Percentiles rank a stretch among this genome's conserved stretches.
phyloP scores from a whole-genome alignment of 2,113 vertebrate species.

The Phaethornis superciliosus region DNA sequence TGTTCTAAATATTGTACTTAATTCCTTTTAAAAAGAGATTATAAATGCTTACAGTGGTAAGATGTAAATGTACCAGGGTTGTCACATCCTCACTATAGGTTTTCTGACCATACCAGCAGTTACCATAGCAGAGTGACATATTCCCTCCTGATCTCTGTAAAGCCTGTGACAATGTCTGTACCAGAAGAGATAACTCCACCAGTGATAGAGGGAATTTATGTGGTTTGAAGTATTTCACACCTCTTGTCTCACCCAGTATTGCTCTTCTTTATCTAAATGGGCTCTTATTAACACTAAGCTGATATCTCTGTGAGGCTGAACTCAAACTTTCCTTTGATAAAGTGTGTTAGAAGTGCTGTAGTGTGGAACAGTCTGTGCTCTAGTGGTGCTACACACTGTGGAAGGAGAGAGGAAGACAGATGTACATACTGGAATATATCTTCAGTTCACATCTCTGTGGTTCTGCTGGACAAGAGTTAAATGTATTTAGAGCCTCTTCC shows the following conservation, averaged over 20 bases:
- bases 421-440: neutral
- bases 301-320: neutral
- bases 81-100: neutral
- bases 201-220: constrained; percentile 8
- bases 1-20: neutral
- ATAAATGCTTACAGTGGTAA: neutral
- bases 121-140: neutral
- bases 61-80: neutral
- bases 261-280: constrained; percentile 59
- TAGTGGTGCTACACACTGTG: neutral
- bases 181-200: neutral
- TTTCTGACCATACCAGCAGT: neutral
- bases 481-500: neutral
- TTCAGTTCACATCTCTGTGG: neutral
- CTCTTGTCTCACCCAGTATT: constrained; percentile 9
- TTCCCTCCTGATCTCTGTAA: neutral
- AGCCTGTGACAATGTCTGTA: neutral
- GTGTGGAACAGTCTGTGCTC: neutral
- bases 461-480: neutral
- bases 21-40: neutral
- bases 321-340: constrained; percentile 36
- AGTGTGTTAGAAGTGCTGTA: neutral
- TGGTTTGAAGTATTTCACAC: constrained; percentile 45
- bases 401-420: neutral
- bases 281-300: constrained; percentile 36